Evolutionary conservation across 2,888 invertebrate genomes (phyloP).

Genomic region (Margaritifera margaritifera): DNA sequence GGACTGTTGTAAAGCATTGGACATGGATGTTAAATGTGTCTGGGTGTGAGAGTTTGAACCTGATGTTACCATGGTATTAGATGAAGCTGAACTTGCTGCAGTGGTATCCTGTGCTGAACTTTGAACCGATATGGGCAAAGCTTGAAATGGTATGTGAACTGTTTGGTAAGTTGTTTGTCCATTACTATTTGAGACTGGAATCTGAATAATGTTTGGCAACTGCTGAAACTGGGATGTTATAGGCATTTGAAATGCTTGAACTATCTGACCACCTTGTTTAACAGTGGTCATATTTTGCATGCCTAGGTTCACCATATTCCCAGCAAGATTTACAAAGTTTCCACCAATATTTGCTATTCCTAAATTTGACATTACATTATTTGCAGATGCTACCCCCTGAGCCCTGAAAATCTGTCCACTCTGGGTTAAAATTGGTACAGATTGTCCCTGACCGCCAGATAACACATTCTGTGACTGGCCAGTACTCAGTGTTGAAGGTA

Average conservation of each 20-base stretch:
- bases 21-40: constrained; percentile 9
- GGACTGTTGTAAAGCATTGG: too few species aligned
- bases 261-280: constrained; percentile 51
- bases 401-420: constrained; percentile 60
- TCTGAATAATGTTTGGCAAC: constrained; percentile 82
- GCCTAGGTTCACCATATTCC: constrained; percentile 56
- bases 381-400: constrained; percentile 42
- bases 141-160: constrained; percentile 84
- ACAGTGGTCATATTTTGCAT: constrained; percentile 30
- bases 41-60: constrained; percentile 19
- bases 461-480: constrained; percentile 26
- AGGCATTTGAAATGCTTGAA: constrained; percentile 80
- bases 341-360: constrained; percentile 41
- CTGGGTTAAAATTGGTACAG: constrained; percentile 50
- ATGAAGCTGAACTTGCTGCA: constrained; percentile 15
- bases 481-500: constrained; percentile 1
- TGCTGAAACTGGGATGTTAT: constrained; percentile 69
- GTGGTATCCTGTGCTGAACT: constrained; percentile 4
- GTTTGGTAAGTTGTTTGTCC: constrained; percentile 97
- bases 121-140: constrained; percentile 1
- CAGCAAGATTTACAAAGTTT: constrained; percentile 62
- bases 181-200: constrained; percentile 87
- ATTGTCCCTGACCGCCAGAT: constrained; percentile 21
- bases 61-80: constrained; percentile 15
- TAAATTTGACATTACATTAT: constrained; percentile 37